Evolutionary conservation across 2,888 invertebrate genomes (phyloP).

Genomic region (Bombylius major): DNA sequence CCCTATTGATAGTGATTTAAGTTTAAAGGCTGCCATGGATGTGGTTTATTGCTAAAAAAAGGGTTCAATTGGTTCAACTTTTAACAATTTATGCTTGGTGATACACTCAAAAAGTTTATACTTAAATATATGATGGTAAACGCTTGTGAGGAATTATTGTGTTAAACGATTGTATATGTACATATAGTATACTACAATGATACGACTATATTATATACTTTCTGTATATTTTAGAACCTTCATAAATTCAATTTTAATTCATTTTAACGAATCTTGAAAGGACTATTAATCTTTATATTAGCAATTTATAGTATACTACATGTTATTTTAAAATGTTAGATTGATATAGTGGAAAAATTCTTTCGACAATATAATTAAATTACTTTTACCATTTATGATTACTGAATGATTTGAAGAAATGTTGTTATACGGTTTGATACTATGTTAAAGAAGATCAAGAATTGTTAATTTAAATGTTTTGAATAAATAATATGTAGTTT

Average conservation of each 20-base stretch:
- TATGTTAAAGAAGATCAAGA: no score
- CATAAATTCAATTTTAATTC: background rate
- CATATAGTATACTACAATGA: no score
- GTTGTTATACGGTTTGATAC: no score
- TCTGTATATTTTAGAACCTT: no score
- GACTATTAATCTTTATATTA: background rate
- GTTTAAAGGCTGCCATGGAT: slow-evolving; percentile 3
- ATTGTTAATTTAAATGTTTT: no score
- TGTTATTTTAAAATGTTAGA: background rate
- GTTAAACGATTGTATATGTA: background rate
- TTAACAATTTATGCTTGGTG: background rate
- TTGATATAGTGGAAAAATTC: background rate
- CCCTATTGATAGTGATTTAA: slow-evolving; percentile 1
- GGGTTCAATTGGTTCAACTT: background rate
- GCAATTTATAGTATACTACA: background rate
- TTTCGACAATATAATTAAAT: no score
- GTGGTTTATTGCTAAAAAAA: slow-evolving; percentile 3
- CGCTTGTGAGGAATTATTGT: no score
- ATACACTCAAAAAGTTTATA: background rate
- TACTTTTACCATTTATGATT: no score
- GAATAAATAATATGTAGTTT: no score
- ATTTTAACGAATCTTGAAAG: background rate
- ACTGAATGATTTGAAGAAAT: no score
- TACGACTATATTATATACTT: no score
- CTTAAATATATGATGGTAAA: background rate